Conservation (phyloP, 2,888 invertebrate species). For the Endomychus coccineus region DNA sequence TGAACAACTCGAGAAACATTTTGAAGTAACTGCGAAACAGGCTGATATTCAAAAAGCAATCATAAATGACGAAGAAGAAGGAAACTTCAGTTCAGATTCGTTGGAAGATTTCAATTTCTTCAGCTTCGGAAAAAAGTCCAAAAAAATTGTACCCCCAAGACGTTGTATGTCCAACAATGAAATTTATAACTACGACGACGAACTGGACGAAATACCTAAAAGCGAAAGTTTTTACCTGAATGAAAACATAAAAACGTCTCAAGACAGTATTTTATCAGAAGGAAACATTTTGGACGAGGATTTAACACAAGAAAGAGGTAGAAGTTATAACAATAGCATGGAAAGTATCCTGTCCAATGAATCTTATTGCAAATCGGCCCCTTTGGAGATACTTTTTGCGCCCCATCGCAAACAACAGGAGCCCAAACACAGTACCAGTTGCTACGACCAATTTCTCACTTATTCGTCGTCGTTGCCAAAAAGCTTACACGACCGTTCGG, state of each 20-base stretch:
- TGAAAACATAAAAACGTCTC: conserved; percentile 60
- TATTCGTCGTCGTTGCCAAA: conserved; percentile 34
- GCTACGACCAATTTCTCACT: conserved; percentile 10
- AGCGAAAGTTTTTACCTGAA: conserved; percentile 78
- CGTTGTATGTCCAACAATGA: conserved; percentile 73
- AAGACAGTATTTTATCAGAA: conserved; percentile 71
- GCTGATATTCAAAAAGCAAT: conserved; percentile 17
- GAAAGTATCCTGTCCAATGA: conserved; percentile 78
- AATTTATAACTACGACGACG: conserved; percentile 48
- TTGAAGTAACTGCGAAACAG: conserved; percentile 16
- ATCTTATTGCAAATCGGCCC: conserved; percentile 70
- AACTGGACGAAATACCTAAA: conserved; percentile 46
- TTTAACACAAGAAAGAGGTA: conserved; percentile 43
- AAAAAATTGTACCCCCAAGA: conserved; percentile 51
- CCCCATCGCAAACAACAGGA: conserved; percentile 37
- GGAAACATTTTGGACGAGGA: conserved; percentile 39
- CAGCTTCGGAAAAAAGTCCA: conserved; percentile 30
- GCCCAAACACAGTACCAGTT: conserved; percentile 11
- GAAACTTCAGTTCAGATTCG: conserved; percentile 73
- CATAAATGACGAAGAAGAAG: conserved; percentile 50
- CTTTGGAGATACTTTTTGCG: conserved; percentile 63
- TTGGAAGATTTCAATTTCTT: conserved; percentile 60
- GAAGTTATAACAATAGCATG: conserved; percentile 67
- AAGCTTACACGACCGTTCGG: conserved; percentile 24
- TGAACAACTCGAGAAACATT: conserved; percentile 34